Evolutionary conservation across 2,797 vertebrate genomes (phyloP), one percentile per base, ranked within the genome.

Genomic region (Sebastolobus alascanus): DNA sequence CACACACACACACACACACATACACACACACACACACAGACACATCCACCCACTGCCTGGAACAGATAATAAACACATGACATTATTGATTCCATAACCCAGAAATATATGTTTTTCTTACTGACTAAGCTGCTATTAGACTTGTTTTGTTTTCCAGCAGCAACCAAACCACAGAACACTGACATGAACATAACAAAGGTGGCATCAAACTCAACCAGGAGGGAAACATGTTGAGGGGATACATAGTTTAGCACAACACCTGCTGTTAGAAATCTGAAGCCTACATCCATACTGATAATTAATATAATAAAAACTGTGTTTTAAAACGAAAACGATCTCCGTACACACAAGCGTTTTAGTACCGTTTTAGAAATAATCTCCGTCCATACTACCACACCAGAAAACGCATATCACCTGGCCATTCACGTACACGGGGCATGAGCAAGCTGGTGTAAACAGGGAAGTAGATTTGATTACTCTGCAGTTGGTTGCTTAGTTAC

Each of bases 11-110:
- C n/a, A n/a, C n/a, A n/a, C n/a, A 20, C 8, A 72, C 79, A 56
- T 63, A 37, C 64, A 77, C 77, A 66, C 60, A 71, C 73, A 68
- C 66, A 72, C 18, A 60, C 29, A 60, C 8, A 33, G 13, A 37
- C 68, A 38, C 63, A 61, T 46, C 74, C 66, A 61, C 71, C 73
- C 73, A 10, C 37, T 22, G 69, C 77, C 83, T 90, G 83, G 71
- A 89, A 89, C 73, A 90, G 69, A 93, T 89, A 91, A 89, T 75
- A 91, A 87, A 89, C 84, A 85, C 60, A 70, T 71, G 59, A 31
- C 58, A 33, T 67, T 75, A 87, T 35, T 87, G 71, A 87, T 90
- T 91, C 75, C 84, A 82, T 67, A 18, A 73, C 9, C 46, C 71
- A 64, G 27, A 65, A 43, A 55, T 64, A 60, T 20, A 56, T 78